Evolutionary conservation across 2,113 vertebrate genomes (phyloP).

Genomic region (Camelus dromedarius): DNA sequence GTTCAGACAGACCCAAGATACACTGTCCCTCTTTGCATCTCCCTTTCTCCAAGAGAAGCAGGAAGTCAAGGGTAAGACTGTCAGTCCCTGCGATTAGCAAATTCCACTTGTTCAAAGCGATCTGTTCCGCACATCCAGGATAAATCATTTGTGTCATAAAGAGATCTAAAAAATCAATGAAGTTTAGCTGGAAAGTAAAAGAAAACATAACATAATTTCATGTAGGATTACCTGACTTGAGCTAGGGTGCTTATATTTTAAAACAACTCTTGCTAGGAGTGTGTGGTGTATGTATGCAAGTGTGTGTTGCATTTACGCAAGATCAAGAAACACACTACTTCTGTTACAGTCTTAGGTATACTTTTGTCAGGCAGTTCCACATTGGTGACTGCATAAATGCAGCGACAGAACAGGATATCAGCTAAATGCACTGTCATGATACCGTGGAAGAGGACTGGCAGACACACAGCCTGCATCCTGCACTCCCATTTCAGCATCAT

Average conservation of each 20-base stretch:
- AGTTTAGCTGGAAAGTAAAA: neutral
- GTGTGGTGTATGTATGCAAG: too few species aligned
- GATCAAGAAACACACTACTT: neutral
- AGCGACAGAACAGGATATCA: neutral
- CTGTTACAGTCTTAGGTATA: neutral
- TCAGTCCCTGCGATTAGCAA: neutral
- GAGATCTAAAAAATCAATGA: neutral
- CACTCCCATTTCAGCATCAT: neutral
- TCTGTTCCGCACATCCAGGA: neutral
- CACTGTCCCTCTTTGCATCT: rapidly evolving
- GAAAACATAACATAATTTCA: neutral
- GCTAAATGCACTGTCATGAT: neutral
- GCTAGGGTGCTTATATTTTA: neutral
- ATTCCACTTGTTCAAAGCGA: neutral
- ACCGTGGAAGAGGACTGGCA: neutral
- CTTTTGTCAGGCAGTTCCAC: neutral
- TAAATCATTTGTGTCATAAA: neutral
- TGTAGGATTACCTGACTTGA: neutral
- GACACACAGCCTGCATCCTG: neutral
- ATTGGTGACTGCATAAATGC: neutral
- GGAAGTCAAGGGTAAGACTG: neutral
- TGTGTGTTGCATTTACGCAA: neutral
- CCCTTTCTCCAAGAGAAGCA: neutral
- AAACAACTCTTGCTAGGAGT: neutral
- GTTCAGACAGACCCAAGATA: neutral